Base-by-base conservation (phyloP, 64 coral and sea anemone species). In the Montipora efflorescens region DNA sequence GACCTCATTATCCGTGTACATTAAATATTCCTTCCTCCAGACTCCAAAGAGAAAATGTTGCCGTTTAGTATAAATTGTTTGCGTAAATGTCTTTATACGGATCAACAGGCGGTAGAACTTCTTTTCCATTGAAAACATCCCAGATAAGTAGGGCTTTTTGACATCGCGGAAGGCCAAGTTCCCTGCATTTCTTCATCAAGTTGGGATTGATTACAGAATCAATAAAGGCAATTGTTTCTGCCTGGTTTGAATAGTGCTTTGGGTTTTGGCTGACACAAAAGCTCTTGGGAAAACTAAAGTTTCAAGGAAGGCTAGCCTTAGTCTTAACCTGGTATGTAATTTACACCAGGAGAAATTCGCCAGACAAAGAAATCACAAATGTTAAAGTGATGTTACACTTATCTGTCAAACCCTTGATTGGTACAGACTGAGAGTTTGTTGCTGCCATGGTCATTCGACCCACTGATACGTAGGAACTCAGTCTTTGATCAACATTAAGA, bases 211-310 rank as follows among this genome's bases (percentile, higher is more conserved):
- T 94, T 47, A 94, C 92, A 45, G 69, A 68, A 61, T 94, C 77
- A 4, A 94, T 43, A 74, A 94, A 78, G 66, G 57, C 76, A 78
- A 94, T 51, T 71, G 87, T 82, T 59, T 94, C 79, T 44, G 85
- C 62, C 77, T 94, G 67, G 80, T 82, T 94, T 36, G 77, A 89
- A 80, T 89, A 88, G 75, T 94, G 84, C 36, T 80, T 94, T 77
- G 76, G 48, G 79, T 91, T 91, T 36, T 81, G 89, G 67, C 59
- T 82, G 77, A 91, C 76, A 91, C 89, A 91, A 82, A 90, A 90
- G 89, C 89, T 77, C 89, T 81, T 90, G 89, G 89, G 89, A 90
- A 90, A 90, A 90, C 77, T 91, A 51, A 91, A 81, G 62, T 82
- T 91, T 78, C 89, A 11, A 78, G 89, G 78, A 81, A 91, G 89